Conservation (phyloP, 2,797 vertebrate species). For the Squalus acanthias region DNA sequence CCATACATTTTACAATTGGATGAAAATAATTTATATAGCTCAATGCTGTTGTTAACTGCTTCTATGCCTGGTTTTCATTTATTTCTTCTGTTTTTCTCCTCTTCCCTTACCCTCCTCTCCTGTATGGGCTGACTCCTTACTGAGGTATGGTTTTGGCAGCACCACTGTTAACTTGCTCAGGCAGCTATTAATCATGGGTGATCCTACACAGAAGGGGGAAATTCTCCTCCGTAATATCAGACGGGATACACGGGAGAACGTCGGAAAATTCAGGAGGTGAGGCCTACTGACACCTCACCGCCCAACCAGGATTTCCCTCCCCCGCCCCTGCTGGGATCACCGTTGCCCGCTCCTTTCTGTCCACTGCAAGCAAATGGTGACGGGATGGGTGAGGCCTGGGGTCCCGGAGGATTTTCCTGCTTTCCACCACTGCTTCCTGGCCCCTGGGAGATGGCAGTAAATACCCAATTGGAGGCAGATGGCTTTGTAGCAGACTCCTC, state of each 20-base stretch:
- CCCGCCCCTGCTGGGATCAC: too few relatives aligned
- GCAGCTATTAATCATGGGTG: neutral
- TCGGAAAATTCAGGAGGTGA: neutral
- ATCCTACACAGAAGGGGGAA: neutral
- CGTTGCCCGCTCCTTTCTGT: too few relatives aligned
- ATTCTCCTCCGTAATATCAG: neutral
- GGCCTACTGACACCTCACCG: neutral
- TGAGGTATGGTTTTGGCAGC: neutral
- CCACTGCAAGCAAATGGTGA: neutral
- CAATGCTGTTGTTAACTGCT: neutral
- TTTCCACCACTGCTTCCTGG: neutral
- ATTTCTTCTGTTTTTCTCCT: neutral
- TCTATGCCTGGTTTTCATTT: neutral
- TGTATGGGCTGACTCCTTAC: neutral
- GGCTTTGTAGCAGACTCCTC: neutral
- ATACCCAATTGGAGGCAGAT: neutral
- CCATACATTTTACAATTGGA: neutral
- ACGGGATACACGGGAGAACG: neutral
- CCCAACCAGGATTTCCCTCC: neutral
- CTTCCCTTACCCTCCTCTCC: neutral
- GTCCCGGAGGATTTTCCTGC: neutral
- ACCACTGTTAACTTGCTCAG: neutral
- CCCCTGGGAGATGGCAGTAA: neutral
- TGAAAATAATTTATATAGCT: neutral
- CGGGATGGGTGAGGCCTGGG: neutral